Conservation (phyloP, 2,888 invertebrate species). For the Hypercompe scribonia region DNA sequence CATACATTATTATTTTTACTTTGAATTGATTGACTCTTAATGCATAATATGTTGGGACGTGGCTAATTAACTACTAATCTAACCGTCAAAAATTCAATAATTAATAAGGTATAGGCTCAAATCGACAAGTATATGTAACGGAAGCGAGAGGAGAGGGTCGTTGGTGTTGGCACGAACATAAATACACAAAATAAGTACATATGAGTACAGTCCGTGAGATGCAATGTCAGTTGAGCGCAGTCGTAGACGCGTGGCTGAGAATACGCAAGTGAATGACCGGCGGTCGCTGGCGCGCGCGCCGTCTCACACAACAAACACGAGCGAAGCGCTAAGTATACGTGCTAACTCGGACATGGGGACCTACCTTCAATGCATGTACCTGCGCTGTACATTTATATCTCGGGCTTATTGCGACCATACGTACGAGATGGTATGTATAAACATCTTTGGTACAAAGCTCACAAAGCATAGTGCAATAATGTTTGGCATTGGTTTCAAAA, state of each 20-base stretch:
- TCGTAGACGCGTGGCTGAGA: slow-evolving; percentile 20
- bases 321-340: not conserved
- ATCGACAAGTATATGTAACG: not conserved
- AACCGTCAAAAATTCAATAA: not conserved
- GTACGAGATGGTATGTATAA: not conserved
- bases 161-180: slow-evolving; percentile 4
- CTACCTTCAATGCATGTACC: not conserved
- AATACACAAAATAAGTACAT: not conserved
- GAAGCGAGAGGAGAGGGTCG: not conserved
- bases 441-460: not conserved
- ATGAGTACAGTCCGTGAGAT: slow-evolving; percentile 4
- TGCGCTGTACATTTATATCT: not conserved
- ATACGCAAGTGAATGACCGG: slow-evolving; percentile 44
- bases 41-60: not conserved
- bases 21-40: not conserved
- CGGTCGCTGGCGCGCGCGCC: slow-evolving; percentile 17
- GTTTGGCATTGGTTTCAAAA: not conserved
- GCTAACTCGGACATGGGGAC: slow-evolving; percentile 3
- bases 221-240: slow-evolving; percentile 4
- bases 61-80: not conserved
- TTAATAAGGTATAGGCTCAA: not conserved
- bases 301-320: slow-evolving; percentile 8
- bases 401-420: not conserved
- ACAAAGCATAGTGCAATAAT: not conserved
- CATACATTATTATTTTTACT: no score